These are phyloP conservation scores for Dynastes maya DNA, from an alignment of 2,888 invertebrate genomes.

Conservation along the genomic window DNA sequence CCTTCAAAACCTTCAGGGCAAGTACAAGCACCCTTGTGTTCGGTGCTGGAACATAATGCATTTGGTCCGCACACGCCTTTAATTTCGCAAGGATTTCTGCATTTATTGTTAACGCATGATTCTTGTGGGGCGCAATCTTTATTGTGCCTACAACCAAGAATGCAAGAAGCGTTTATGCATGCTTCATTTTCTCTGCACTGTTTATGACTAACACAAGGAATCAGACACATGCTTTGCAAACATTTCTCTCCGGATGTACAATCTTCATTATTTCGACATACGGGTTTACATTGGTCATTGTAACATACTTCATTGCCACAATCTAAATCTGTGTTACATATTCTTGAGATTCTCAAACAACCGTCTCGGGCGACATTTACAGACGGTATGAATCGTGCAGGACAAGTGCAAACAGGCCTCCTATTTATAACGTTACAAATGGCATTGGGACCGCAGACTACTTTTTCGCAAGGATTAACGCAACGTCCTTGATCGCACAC, in stretches of 20 bases:
- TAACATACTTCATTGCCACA: conserved; percentile 87
- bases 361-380: conserved; percentile 77
- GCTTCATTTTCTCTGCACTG: conserved; percentile 88
- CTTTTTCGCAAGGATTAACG: conserved; percentile 85
- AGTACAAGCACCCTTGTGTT: conserved; percentile 84
- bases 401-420: conserved; percentile 86
- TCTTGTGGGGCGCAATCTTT: conserved; percentile 84
- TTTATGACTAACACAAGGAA: conserved; percentile 86
- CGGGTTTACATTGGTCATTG: conserved; percentile 87
- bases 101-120: conserved; percentile 89
- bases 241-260: conserved; percentile 88
- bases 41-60: conserved; percentile 82
- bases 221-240: conserved; percentile 82
- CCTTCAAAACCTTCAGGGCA: conserved; percentile 91
- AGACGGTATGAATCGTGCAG: conserved; percentile 83
- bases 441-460: conserved; percentile 85
- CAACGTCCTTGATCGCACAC: conserved; percentile 82
- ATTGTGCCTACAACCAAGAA: conserved; percentile 88
- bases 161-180: conserved; percentile 85
- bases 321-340: conserved; percentile 81
- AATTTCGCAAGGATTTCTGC: conserved; percentile 85
- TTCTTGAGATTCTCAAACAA: conserved; percentile 80
- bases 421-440: conserved; percentile 85
- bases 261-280: conserved; percentile 84
- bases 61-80: conserved; percentile 88